Conservation (phyloP, 2,797 vertebrate species). For the Neoniphon sammara region DNA sequence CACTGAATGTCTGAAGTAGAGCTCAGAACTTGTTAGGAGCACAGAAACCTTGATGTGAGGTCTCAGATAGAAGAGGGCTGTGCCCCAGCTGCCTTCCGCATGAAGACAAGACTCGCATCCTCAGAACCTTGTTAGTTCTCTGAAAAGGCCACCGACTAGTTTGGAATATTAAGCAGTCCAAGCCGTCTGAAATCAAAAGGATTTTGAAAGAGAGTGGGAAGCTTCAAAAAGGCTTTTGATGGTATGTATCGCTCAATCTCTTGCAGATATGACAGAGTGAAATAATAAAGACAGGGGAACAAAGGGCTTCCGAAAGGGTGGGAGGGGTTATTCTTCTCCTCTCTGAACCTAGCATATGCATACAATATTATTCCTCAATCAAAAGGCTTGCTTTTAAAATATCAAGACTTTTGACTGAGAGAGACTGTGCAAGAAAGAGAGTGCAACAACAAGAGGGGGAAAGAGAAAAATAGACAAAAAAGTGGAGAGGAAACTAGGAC, state of each 20-base stretch:
- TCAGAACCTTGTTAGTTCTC: constrained; percentile 81
- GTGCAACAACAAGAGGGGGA: neutral
- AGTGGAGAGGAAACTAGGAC: constrained; percentile 52
- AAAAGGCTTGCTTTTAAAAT: constrained; percentile 71
- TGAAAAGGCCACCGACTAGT: constrained; percentile 82
- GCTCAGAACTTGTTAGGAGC: constrained; percentile 67
- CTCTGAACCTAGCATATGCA: constrained; percentile 71
- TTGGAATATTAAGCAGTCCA: constrained; percentile 84
- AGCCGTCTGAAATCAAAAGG: constrained; percentile 79
- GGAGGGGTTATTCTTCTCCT: constrained; percentile 70
- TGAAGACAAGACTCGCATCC: constrained; percentile 79
- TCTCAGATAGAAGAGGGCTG: constrained; percentile 63
- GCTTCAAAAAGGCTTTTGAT: constrained; percentile 78
- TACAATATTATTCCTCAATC: constrained; percentile 76
- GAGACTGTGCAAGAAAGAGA: constrained; percentile 3
- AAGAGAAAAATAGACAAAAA: constrained; percentile 44
- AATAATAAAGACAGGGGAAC: constrained; percentile 68
- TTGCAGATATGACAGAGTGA: constrained; percentile 74
- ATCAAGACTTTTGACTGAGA: constrained; percentile 68
- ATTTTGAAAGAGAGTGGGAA: constrained; percentile 73
- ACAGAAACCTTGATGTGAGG: constrained; percentile 63
- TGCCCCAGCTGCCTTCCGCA: constrained; percentile 73
- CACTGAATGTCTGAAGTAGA: constrained; percentile 46
- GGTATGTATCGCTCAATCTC: constrained; percentile 76
- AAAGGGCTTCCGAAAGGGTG: constrained; percentile 58